phyloP scores from a whole-genome alignment of 2,888 invertebrate species.

The Philonicus albiceps region DNA sequence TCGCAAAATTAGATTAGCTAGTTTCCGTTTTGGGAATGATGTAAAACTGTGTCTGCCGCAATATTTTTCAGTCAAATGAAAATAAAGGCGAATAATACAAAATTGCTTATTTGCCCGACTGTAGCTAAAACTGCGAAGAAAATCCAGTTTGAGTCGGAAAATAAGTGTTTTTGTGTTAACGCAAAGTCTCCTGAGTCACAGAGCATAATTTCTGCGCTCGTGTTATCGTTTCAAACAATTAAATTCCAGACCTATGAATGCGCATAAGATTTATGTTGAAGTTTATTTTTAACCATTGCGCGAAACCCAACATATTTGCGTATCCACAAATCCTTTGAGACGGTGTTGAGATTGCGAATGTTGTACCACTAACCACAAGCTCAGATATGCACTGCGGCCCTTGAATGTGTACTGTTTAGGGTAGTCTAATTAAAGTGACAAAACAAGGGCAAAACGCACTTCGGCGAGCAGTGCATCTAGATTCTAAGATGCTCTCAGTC shows the following conservation, averaged over 20 bases:
- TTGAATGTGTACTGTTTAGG: not conserved
- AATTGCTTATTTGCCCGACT: not conserved
- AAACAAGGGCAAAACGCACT: conserved; percentile 43
- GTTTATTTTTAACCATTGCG: conserved; percentile 29
- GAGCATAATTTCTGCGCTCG: not conserved
- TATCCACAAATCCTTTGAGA: not conserved
- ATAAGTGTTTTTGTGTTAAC: not conserved
- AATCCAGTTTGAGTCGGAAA: not conserved
- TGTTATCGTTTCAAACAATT: conserved; percentile 32
- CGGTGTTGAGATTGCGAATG: not conserved
- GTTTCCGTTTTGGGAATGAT: not conserved
- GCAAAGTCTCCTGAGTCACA: not conserved
- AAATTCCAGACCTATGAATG: conserved; percentile 40
- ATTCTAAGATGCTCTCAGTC: conserved; percentile 38
- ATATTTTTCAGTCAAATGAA: not conserved
- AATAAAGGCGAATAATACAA: not conserved
- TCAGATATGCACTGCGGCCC: not conserved
- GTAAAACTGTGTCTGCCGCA: not conserved
- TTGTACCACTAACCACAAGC: not conserved
- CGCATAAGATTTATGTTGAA: conserved; percentile 11
- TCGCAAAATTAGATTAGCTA: not conserved
- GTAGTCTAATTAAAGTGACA: conserved; percentile 44
- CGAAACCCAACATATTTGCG: not conserved
- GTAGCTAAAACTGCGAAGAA: not conserved
- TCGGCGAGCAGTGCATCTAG: not conserved